phyloP scores from a whole-genome alignment of 2,113 vertebrate species.

The Solea senegalensis region DNA sequence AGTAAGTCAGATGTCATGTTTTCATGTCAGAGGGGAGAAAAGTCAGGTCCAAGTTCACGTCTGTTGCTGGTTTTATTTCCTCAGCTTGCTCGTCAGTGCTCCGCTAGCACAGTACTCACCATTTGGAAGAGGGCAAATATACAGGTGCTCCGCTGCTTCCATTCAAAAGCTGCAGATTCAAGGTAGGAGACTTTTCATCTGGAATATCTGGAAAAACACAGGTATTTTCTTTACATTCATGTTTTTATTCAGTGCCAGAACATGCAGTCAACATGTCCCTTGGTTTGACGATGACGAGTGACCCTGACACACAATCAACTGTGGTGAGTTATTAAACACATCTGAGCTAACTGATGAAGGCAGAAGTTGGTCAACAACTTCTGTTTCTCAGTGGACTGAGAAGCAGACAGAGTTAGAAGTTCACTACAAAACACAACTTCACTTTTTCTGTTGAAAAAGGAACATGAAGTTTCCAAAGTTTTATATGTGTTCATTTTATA shows the following conservation, averaged over 20 bases:
- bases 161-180: not conserved
- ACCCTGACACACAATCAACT: constrained; percentile 30
- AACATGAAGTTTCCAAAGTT: too few species aligned
- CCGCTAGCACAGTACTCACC: constrained; percentile 56
- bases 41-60: not conserved
- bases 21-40: not conserved
- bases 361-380: not conserved
- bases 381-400: too few species aligned
- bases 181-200: constrained; percentile 29
- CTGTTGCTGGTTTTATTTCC: constrained; percentile 10
- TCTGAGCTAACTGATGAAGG: too few species aligned
- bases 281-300: constrained; percentile 72
- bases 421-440: too few species aligned
- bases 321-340: constrained; percentile 62
- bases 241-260: constrained; percentile 48
- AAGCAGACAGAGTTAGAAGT: too few species aligned
- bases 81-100: constrained; percentile 76
- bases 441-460: too few species aligned
- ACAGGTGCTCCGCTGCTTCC: constrained; percentile 16
- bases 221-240: not conserved
- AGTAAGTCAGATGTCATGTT: constrained; percentile 44
- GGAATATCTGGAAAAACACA: not conserved
- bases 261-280: constrained; percentile 78
- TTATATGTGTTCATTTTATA: too few species aligned
- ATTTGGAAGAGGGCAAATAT: constrained; percentile 57